Percentiles rank a stretch among this genome's conserved stretches.
These are phyloP conservation scores for Cotesia glomerata DNA, from an alignment of 1,140 invertebrate genomes.

Conservation along the genomic window DNA sequence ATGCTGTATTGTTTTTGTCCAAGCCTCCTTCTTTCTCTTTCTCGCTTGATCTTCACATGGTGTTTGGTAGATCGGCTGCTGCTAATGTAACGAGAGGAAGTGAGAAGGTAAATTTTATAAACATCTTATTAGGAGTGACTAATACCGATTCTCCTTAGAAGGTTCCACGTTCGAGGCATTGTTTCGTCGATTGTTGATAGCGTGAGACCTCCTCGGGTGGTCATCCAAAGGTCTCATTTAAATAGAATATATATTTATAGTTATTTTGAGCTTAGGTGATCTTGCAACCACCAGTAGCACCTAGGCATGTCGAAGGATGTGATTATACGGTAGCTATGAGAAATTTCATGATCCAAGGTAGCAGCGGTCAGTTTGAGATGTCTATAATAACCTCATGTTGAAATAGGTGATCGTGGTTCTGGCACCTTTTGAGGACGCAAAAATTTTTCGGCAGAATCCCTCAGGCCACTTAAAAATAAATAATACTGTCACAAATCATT, in stretches of 20 bases:
- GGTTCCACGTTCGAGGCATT: conserved; percentile 25
- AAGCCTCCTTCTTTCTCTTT: no score
- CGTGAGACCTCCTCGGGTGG: not conserved
- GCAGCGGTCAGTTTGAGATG: no score
- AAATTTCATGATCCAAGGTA: not conserved
- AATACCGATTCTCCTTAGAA: conserved; percentile 34
- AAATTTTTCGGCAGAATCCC: conserved; percentile 3
- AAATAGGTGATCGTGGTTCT: not conserved
- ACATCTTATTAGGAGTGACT: conserved; percentile 29
- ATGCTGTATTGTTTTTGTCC: not conserved
- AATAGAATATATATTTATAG: no score
- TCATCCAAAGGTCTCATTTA: no score
- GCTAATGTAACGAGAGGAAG: no score
- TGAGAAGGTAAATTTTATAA: no score
- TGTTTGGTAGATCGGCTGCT: no score
- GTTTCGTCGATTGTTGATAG: conserved; percentile 24
- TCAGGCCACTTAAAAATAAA: conserved; percentile 39
- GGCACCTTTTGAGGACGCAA: not conserved
- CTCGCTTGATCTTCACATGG: no score
- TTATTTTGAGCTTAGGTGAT: not conserved
- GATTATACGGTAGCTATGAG: conserved; percentile 16
- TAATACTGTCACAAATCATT: conserved; percentile 37
- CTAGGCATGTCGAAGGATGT: not conserved
- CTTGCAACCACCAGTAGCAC: not conserved
- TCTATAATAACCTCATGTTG: no score